phyloP scores from a whole-genome alignment of 2,888 invertebrate genomes.

The Fragum sueziense region DNA sequence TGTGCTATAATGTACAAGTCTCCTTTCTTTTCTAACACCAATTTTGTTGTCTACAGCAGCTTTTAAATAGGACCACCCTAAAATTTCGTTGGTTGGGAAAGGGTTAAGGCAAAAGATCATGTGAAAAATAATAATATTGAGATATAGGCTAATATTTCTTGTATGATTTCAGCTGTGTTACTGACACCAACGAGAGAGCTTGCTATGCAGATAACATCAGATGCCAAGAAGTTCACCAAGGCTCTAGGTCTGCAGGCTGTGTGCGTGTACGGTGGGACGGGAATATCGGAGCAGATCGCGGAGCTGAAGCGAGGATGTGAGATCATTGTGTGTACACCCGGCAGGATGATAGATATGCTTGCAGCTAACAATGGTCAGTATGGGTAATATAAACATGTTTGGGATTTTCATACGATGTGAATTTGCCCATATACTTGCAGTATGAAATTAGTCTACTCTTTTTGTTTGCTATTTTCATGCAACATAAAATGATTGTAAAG shows the following conservation, averaged over 20 bases:
- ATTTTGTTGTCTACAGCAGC: too few species aligned
- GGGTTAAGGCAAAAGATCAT: too few species aligned
- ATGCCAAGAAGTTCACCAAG: slow-evolving; percentile 97
- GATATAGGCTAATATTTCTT: background rate
- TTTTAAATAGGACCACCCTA: too few species aligned
- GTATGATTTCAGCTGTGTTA: slow-evolving; percentile 87
- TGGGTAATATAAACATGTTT: slow-evolving; percentile 2
- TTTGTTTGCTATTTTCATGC: too few species aligned
- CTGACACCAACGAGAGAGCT: slow-evolving; percentile 99
- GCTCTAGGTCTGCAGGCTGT: slow-evolving; percentile 91
- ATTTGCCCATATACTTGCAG: too few species aligned
- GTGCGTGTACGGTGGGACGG: slow-evolving; percentile 99
- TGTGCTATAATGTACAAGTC: too few species aligned
- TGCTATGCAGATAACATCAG: slow-evolving; percentile 99
- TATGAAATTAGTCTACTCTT: too few species aligned
- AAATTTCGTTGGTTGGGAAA: too few species aligned
- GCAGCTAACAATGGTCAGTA: slow-evolving; percentile 95
- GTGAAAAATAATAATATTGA: background rate
- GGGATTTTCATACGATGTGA: too few species aligned
- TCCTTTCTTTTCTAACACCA: background rate
- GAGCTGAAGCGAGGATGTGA: slow-evolving; percentile 98
- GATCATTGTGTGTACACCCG: slow-evolving; percentile 99
- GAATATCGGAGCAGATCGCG: slow-evolving; percentile 97
- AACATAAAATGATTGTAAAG: too few species aligned
- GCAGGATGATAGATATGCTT: slow-evolving; percentile 99